phyloP scores from a whole-genome alignment of 2,797 vertebrate species.

The Microcaecilia unicolor region DNA sequence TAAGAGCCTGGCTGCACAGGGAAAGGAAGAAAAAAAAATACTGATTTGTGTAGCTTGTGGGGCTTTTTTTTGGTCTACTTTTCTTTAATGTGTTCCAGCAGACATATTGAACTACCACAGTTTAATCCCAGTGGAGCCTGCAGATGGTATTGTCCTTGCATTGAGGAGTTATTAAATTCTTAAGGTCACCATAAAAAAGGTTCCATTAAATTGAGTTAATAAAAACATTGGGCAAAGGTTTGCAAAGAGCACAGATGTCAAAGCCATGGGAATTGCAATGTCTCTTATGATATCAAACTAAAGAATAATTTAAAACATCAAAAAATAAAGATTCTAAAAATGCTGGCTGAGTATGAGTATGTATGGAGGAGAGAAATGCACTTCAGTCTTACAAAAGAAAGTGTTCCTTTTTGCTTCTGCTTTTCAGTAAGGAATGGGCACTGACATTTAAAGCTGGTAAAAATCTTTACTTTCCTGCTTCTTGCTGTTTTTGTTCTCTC shows the following conservation, averaged over 20 bases:
- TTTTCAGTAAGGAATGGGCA: not conserved
- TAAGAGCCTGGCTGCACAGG: conserved; percentile 4
- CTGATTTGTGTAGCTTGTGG: conserved; percentile 31
- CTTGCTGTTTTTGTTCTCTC: not conserved
- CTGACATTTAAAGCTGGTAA: not conserved
- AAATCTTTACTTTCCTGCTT: not conserved
- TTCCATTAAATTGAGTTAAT: conserved; percentile 73
- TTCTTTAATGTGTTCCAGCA: conserved; percentile 44
- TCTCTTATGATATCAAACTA: conserved; percentile 35
- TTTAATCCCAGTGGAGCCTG: conserved; percentile 57
- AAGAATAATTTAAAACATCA: conserved; percentile 41
- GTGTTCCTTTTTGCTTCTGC: not conserved
- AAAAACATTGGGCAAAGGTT: conserved; percentile 68
- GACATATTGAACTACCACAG: conserved; percentile 49
- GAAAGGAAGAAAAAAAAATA: conserved; percentile 17
- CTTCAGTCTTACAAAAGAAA: not conserved
- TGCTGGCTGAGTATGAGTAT: not conserved
- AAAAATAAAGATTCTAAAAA: conserved; percentile 24
- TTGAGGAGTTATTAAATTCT: conserved; percentile 70
- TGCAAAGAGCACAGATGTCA: conserved; percentile 52
- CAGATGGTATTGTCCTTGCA: conserved; percentile 64
- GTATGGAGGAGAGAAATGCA: not conserved
- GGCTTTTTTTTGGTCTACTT: conserved; percentile 7
- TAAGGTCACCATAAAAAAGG: conserved; percentile 66
- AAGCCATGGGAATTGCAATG: conserved; percentile 44